Base-by-base conservation (phyloP, 2,888 invertebrate genomes). In the Elmis aenea region DNA sequence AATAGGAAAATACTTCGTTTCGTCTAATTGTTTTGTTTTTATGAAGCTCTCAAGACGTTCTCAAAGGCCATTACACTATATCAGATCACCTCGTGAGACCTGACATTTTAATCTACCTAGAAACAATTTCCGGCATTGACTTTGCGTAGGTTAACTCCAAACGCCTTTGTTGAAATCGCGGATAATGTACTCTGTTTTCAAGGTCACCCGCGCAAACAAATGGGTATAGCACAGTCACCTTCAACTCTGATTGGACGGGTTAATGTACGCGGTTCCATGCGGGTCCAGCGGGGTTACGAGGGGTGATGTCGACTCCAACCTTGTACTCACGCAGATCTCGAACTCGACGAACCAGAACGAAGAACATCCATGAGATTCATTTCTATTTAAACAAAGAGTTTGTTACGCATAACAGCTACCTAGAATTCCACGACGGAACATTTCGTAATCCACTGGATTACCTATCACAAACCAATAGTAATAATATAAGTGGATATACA, bases 201-300 rank as follows among this genome's bases (percentile, higher is more conserved):
- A 54, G 55, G 54, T 50, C 55, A 49, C 38, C 33, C 35, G 34
- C 42, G 46, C 48, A 52, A 52, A 50, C 51, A 50, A 51, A 50
- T 38, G 51, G 47, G 51, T 42, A 46, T 44, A 45, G 35, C 31
- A 48, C 39, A 48, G 46, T 52, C 52, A 55, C 55, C 55, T 55
- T 55, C 54, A 50, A 55, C 54, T 49, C 42, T 32, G 36, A 40
- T 42, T 40, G 44, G 45, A 46, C 46, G 50, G 55, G 55, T 55
- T 46, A 55, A 54, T 37, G 55, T 38, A 48, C 54, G 49, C 26
- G 8, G 32, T 31, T 27, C 34, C 34, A 28, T 37, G 28, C 25
- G 25, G 26, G 33, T 34, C 25, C 24, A 16, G 38, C 27, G 36
- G 32, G 37, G 33, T 31, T 32, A 32, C 23, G 39, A 33, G 32